Conservation (phyloP, 2,113 vertebrate species). For the Galbula dea region DNA sequence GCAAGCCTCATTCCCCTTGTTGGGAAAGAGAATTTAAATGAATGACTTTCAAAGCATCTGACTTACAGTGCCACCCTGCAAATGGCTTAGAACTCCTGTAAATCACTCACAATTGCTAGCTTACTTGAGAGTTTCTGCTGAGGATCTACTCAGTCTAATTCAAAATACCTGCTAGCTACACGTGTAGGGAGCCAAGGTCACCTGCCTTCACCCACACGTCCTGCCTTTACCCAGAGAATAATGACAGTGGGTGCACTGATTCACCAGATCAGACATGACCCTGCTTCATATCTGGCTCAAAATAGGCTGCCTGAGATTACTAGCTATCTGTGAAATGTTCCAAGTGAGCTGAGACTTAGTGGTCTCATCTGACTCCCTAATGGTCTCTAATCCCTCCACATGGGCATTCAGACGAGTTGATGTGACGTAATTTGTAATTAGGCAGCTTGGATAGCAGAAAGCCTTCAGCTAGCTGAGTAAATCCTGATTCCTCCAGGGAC, state of each 20-base stretch:
- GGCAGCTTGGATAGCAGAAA: not conserved
- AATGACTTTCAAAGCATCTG: not conserved
- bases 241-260: not conserved
- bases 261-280: not conserved
- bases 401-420: not conserved
- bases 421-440: conserved; percentile 33
- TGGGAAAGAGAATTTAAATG: not conserved
- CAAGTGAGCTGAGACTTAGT: conserved; percentile 26
- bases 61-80: not conserved
- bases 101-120: not conserved
- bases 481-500: not conserved
- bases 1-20: not conserved
- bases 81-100: not conserved
- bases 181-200: not conserved
- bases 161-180: not conserved
- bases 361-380: conserved; percentile 10
- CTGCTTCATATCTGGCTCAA: not conserved
- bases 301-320: conserved; percentile 33
- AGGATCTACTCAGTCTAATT: not conserved
- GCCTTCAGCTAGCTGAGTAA: not conserved
- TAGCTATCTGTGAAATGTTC: conserved; percentile 33
- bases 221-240: not conserved
- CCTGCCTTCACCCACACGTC: not conserved
- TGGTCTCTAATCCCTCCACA: not conserved
- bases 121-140: not conserved